Percentiles rank a stretch among this genome's conserved stretches.
Evolutionary conservation across 2,797 vertebrate genomes (phyloP).

Genomic region (Malurus leucopterus): DNA sequence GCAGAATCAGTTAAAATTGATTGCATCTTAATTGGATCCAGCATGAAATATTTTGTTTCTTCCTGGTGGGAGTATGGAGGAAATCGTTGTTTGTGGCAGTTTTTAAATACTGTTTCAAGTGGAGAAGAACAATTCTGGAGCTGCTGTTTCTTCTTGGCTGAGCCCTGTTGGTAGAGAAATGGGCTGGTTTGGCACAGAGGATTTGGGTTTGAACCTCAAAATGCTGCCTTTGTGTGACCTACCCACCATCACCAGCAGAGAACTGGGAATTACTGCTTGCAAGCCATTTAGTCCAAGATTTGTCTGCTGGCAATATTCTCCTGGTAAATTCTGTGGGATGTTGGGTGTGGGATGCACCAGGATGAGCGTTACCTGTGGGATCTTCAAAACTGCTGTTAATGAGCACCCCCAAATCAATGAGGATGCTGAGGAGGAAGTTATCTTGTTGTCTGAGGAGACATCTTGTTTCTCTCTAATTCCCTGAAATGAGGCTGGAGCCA

Average conservation of each 20-base stretch:
- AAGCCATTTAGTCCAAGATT: neutral
- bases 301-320: neutral
- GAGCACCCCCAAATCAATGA: neutral
- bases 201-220: neutral
- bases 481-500: neutral
- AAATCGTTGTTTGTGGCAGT: neutral
- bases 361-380: accelerated
- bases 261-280: neutral
- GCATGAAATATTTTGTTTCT: neutral
- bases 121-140: neutral
- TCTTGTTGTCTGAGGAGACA: neutral
- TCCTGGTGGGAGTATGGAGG: neutral
- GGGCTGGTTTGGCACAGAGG: neutral
- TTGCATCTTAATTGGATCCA: neutral
- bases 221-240: neutral
- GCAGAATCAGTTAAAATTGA: slow-evolving; percentile 22
- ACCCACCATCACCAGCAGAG: neutral
- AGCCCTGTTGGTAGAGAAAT: neutral
- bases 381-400: neutral
- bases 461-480: no score
- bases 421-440: neutral
- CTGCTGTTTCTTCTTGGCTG: neutral
- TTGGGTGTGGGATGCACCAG: accelerated
- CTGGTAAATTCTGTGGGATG: neutral
- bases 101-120: neutral